Conservation (phyloP, 2,888 invertebrate species). For the Epinotia brunnichana region DNA sequence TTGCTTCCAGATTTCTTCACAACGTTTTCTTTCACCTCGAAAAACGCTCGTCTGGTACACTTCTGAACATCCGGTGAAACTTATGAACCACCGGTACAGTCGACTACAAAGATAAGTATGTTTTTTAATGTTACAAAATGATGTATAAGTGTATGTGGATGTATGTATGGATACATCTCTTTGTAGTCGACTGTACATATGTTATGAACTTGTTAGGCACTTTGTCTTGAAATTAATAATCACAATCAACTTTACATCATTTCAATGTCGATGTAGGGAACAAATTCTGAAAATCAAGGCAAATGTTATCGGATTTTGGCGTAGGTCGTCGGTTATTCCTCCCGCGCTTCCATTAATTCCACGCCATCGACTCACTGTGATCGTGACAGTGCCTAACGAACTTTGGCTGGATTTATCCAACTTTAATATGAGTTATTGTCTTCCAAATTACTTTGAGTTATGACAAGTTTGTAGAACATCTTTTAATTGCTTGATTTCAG, state of each 20-base stretch:
- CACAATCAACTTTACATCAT: neutral
- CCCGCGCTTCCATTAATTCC: conserved; percentile 19
- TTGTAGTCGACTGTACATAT: too few relatives aligned
- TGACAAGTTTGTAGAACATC: neutral
- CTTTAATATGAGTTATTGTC: conserved; percentile 10
- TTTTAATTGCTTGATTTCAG: neutral
- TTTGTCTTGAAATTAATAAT: too few relatives aligned
- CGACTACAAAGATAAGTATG: too few relatives aligned
- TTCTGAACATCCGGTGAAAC: too few relatives aligned
- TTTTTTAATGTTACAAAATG: too few relatives aligned
- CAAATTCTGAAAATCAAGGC: neutral
- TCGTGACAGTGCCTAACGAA: conserved; percentile 7
- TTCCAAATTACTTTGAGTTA: conserved; percentile 15
- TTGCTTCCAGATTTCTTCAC: too few relatives aligned
- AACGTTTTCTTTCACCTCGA: too few relatives aligned
- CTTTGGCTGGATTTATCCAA: conserved; percentile 5
- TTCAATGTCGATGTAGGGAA: neutral
- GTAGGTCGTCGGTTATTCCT: conserved; percentile 21
- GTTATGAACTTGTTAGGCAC: too few relatives aligned
- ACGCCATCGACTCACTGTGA: conserved; percentile 14
- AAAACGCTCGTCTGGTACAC: too few relatives aligned
- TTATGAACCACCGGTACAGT: too few relatives aligned
- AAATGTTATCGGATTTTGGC: conserved; percentile 14
- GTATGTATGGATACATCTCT: too few relatives aligned
- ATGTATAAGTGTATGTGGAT: too few relatives aligned